Conservation (phyloP, 2,888 invertebrate species). For the Colostygia pectinataria region DNA sequence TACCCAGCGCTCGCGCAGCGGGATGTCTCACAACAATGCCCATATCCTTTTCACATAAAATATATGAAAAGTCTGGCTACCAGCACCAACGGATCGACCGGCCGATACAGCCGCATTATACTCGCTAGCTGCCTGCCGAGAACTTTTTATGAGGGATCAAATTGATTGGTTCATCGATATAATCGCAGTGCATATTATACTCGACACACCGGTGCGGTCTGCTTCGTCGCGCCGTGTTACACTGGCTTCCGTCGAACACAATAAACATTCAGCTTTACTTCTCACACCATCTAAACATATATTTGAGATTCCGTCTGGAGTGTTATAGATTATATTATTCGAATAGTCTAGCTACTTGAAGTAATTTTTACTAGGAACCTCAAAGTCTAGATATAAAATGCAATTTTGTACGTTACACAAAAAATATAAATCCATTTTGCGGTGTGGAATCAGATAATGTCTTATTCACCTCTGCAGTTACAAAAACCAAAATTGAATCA, state of each 20-base stretch:
- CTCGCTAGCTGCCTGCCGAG: conserved; percentile 71
- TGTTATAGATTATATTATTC: too few species aligned
- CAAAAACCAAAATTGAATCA: conserved; percentile 63
- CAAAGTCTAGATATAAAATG: conserved; percentile 21
- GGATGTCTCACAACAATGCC: conserved; percentile 77
- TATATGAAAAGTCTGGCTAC: conserved; percentile 79
- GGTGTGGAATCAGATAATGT: conserved; percentile 57
- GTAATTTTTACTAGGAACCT: not conserved
- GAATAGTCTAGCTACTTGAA: too few species aligned
- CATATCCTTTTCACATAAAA: conserved; percentile 83
- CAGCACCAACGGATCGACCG: conserved; percentile 72
- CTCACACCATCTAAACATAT: conserved; percentile 69
- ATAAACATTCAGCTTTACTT: conserved; percentile 57
- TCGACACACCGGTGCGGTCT: conserved; percentile 36
- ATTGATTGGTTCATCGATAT: conserved; percentile 81
- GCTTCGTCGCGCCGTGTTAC: conserved; percentile 36
- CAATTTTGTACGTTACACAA: conserved; percentile 35
- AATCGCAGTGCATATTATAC: conserved; percentile 72
- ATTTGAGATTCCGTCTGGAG: conserved; percentile 40
- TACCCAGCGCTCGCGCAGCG: conserved; percentile 71
- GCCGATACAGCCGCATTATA: conserved; percentile 73
- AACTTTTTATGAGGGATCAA: conserved; percentile 82
- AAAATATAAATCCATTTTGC: conserved; percentile 47
- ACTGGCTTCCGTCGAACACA: conserved; percentile 53
- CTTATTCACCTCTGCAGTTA: conserved; percentile 62